These are phyloP conservation scores for Crotalus adamanteus DNA, from an alignment of 2,797 vertebrate species.

Conservation along the genomic window DNA sequence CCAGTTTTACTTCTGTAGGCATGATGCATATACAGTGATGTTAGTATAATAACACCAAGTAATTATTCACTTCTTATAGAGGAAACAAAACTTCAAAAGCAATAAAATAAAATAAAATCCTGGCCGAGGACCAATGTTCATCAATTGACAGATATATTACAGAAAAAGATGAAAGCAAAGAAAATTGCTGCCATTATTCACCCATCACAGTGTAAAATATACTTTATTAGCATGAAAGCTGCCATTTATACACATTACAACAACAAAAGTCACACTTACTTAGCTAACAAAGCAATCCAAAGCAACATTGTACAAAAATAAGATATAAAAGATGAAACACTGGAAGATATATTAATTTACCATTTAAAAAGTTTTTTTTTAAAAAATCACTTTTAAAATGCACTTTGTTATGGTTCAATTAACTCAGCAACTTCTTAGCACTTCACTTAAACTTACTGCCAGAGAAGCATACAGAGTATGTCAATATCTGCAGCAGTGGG, in stretches of 20 bases:
- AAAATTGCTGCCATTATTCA: constrained; percentile 10
- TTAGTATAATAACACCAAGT: background rate
- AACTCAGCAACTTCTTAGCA: background rate
- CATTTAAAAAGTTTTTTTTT: background rate
- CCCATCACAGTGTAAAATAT: constrained; percentile 2
- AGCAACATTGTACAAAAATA: background rate
- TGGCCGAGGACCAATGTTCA: background rate
- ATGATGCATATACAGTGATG: background rate
- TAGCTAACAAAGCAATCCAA: background rate
- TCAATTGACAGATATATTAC: constrained; percentile 4
- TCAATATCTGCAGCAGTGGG: background rate
- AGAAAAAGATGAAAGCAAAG: constrained; percentile 8
- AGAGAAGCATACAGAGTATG: background rate
- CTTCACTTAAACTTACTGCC: background rate
- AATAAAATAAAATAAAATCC: constrained; percentile 19
- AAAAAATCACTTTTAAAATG: background rate
- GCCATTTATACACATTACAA: background rate
- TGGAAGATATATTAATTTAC: background rate
- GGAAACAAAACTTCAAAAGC: constrained; percentile 23
- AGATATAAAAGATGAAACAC: background rate
- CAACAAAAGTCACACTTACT: constrained; percentile 2
- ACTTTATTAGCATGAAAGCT: constrained; percentile 6
- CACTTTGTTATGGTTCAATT: background rate
- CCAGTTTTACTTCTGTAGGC: background rate
- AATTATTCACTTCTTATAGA: constrained; percentile 2